Base-by-base conservation (phyloP, 23 tunicate species). In the Styela clava region DNA sequence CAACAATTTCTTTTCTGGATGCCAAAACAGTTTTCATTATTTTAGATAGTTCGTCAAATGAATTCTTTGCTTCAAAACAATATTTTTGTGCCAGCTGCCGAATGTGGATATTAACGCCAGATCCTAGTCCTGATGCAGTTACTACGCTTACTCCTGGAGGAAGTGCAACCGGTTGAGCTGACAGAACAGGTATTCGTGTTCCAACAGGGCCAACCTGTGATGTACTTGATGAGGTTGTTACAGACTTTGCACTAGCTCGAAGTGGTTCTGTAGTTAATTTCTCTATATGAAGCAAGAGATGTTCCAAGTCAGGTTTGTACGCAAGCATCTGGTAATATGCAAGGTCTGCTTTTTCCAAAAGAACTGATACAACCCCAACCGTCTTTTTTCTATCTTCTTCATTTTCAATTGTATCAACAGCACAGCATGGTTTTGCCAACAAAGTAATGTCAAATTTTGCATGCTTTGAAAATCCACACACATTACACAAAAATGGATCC, bases 381-480 rank as follows among this genome's bases (percentile, higher is more conserved):
- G 84, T 88, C 62, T 90, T 90, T 86, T 89, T 89, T 7, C 99
- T 86, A 56, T 88, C 99, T 61, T 95, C 99, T 31, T 95, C 96
- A 69, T 90, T 86, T 62, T 89, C 93, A 44, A 95, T 86, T 1
- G 99, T 65, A 44, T 95, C 99, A 35, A 90, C 99, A 44, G 95
- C 95, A 68, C 95, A 89, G 63, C 99, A 95, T 2, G 88, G 91
- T 44, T 82, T 83, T 12, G 99, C 86, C 2, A 80, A 56, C 64
- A 95, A 85, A 44, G 84, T 79, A 34, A 89, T 69, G 34, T 89
- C 95, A 32, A 95, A 95, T 86, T 95, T 95, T 78, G 99, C 99
- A 69, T 95, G 90, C 35, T 90, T 90, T 26, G 95, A 95, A 44
- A 86, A 95, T 2, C 99, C 99, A 56, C 99, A 95, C n/a, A 89